Evolutionary conservation across 2,113 vertebrate genomes (phyloP).

Genomic region (Oryzias javanicus): DNA sequence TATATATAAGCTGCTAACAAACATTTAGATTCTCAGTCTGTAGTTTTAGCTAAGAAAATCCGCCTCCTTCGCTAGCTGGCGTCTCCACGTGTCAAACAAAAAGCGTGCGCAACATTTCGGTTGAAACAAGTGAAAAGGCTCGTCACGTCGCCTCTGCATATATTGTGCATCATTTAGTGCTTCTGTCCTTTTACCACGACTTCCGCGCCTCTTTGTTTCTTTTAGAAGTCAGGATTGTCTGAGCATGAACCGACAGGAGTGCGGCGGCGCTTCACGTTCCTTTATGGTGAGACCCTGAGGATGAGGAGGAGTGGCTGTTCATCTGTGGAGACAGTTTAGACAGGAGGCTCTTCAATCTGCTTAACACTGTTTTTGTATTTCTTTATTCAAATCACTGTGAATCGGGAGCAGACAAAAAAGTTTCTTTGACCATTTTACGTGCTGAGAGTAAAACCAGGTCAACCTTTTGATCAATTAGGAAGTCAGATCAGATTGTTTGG

Average conservation of each 20-base stretch:
- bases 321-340: constrained; percentile 49
- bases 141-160: constrained; percentile 43
- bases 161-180: constrained; percentile 38
- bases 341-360: too few relatives aligned
- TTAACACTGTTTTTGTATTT: too few relatives aligned
- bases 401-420: too few relatives aligned
- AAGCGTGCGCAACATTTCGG: constrained; percentile 44
- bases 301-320: constrained; percentile 82
- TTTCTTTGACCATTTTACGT: too few relatives aligned
- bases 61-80: constrained; percentile 20
- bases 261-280: constrained; percentile 78
- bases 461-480: too few relatives aligned
- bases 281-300: constrained; percentile 87
- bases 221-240: constrained; percentile 18
- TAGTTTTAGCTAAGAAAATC: constrained; percentile 1
- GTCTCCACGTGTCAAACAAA: constrained; percentile 26
- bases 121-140: constrained; percentile 41
- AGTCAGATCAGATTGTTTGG: too few relatives aligned
- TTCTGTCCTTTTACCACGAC: constrained; percentile 28
- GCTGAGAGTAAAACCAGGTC: too few relatives aligned
- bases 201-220: constrained; percentile 43
- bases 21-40: constrained; percentile 7
- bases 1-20: constrained; percentile 1
- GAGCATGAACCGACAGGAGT: constrained; percentile 11
- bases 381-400: too few relatives aligned